Conservation (phyloP, 2,888 invertebrate genomes). For the Mythimna albipuncta region DNA sequence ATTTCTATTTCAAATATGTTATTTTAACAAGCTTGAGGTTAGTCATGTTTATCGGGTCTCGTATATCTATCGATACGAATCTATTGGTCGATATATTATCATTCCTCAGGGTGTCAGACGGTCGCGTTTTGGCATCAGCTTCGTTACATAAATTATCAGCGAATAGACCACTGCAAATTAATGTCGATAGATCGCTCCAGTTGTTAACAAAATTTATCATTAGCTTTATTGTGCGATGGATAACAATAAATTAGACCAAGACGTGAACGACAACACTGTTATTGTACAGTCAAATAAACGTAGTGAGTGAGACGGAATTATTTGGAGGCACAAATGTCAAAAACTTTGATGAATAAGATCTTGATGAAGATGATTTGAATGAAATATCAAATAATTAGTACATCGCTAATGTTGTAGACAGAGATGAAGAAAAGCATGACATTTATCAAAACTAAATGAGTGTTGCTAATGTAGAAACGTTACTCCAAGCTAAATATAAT, state of each 20-base stretch:
- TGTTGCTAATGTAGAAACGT: conserved; percentile 8
- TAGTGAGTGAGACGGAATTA: neutral
- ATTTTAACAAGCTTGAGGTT: conserved; percentile 54
- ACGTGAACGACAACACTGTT: conserved; percentile 15
- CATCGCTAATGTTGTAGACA: conserved; percentile 13
- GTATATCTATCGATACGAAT: conserved; percentile 62
- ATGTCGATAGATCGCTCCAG: conserved; percentile 68
- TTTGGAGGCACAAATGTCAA: neutral
- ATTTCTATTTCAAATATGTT: conserved; percentile 55
- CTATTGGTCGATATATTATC: conserved; percentile 69
- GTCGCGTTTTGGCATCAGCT: conserved; percentile 70
- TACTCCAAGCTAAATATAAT: conserved; percentile 5
- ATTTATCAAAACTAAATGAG: conserved; percentile 41
- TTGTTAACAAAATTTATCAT: conserved; percentile 69
- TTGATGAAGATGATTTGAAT: conserved; percentile 40
- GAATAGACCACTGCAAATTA: conserved; percentile 61
- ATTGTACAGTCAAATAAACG: neutral
- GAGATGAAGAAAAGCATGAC: conserved; percentile 28
- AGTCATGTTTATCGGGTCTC: conserved; percentile 55
- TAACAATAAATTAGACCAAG: conserved; percentile 56
- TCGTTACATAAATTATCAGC: conserved; percentile 67
- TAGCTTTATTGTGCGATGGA: conserved; percentile 45
- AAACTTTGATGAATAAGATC: conserved; percentile 10
- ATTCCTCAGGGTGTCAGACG: conserved; percentile 63
- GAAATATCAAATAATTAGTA: conserved; percentile 37